Evolutionary conservation across 2,113 vertebrate species (phyloP), one percentile per base, ranked within the genome.

Genomic region (Mellivora capensis): DNA sequence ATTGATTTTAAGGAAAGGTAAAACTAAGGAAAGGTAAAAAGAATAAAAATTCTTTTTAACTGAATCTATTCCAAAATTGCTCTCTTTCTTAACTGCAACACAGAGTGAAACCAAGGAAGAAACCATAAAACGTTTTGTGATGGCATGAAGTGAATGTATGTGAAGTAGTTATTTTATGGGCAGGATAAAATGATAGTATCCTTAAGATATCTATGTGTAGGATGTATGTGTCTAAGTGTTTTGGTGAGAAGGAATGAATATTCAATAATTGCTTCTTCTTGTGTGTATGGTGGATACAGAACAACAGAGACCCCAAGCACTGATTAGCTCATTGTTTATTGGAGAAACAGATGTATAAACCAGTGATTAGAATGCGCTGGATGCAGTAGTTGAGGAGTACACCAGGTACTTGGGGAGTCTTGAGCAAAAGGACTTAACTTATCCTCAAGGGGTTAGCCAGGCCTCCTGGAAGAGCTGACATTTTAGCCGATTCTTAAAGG

Each of bases 1-100:
- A 71, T 90, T 80, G 23, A 59, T 90, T 96, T 97, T 23, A 90
- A 74, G 83, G 83, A 95, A 96, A 82, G 27, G 29, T 88, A 34
- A 94, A 94, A 67, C n/a, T n/a, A n/a, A n/a, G n/a, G n/a, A n/a
- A n/a, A n/a, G n/a, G n/a, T n/a, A n/a, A n/a, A n/a, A n/a, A n/a
- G n/a, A n/a, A n/a, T n/a, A n/a, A n/a, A n/a, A n/a, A n/a, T n/a
- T n/a, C n/a, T n/a, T n/a, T n/a, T n/a, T n/a, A n/a, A n/a, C n/a
- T n/a, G n/a, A n/a, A n/a, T n/a, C n/a, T n/a, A n/a, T n/a, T n/a
- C n/a, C n/a, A n/a, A n/a, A n/a, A 54, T 87, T 84, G 84, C n/a
- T 62, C 13, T 64, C 25, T 80, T 90, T 29, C 6, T 23, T 42
- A 74, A 83, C 8, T 71, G 8, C 1, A 85, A 29, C 82, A 86